Evolutionary conservation across 2,888 invertebrate genomes (phyloP).

Genomic region (Nemapogon koenigi): DNA sequence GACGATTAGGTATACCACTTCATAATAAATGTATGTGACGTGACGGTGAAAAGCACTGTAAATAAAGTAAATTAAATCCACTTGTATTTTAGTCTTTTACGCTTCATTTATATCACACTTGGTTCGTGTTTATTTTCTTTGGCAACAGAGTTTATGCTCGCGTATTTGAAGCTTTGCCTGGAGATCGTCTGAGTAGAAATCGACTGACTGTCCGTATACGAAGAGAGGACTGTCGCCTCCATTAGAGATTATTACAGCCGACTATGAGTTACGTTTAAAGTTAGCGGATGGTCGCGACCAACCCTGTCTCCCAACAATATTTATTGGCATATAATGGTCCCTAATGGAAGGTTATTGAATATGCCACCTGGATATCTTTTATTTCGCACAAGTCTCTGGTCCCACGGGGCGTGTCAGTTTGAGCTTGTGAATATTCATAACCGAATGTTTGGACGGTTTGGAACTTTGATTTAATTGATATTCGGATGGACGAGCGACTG

Average conservation of each 20-base stretch:
- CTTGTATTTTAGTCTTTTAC: no score
- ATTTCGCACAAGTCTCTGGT: slow-evolving; percentile 30
- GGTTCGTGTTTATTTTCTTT: no score
- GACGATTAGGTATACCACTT: no score
- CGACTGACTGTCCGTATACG: no score
- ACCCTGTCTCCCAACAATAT: slow-evolving; percentile 49
- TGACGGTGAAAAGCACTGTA: no score
- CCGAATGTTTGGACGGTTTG: slow-evolving; percentile 27
- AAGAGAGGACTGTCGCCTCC: slow-evolving; percentile 20
- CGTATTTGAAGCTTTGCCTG: no score
- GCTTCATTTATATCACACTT: no score
- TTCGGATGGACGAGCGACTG: slow-evolving; percentile 42
- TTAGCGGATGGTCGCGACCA: slow-evolving; percentile 35
- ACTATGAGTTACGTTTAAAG: slow-evolving; percentile 44
- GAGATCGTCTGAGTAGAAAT: no score
- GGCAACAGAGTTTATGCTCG: no score
- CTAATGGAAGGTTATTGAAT: slow-evolving; percentile 62
- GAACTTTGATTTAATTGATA: slow-evolving; percentile 50
- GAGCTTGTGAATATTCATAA: slow-evolving; percentile 52
- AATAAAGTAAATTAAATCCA: no score
- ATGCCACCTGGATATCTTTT: slow-evolving; percentile 53
- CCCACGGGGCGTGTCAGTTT: slow-evolving; percentile 29
- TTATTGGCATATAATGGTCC: slow-evolving; percentile 61
- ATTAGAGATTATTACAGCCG: slow-evolving; percentile 45
- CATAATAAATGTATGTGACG: no score